Evolutionary conservation across 2,888 invertebrate species (phyloP).

Genomic region (Nemapogon koenigi): DNA sequence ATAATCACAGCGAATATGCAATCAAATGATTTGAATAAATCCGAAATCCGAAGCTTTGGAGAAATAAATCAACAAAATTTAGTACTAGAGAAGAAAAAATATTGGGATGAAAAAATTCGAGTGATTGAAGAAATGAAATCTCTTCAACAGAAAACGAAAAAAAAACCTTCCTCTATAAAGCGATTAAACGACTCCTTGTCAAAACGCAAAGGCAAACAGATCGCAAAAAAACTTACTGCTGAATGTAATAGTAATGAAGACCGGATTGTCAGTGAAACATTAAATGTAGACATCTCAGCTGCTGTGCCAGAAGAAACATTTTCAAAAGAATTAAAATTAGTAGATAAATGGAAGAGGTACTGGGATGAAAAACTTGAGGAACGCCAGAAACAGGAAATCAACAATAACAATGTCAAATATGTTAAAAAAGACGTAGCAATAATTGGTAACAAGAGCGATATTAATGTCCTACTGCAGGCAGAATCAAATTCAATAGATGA

Average conservation of each 20-base stretch:
- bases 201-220: constrained; percentile 49
- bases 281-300: no score
- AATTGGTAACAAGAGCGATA: no score
- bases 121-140: constrained; percentile 43
- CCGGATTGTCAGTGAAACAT: constrained; percentile 14
- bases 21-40: not conserved
- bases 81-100: constrained; percentile 53
- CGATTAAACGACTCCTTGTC: constrained; percentile 48
- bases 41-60: constrained; percentile 27
- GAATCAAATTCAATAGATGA: no score
- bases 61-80: constrained; percentile 34
- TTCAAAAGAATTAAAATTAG: constrained; percentile 29
- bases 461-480: no score
- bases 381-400: constrained; percentile 24
- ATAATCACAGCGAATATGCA: not conserved
- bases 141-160: constrained; percentile 33
- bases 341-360: constrained; percentile 49
- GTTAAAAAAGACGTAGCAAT: no score
- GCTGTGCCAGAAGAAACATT: constrained; percentile 15
- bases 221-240: constrained; percentile 45
- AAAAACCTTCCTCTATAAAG: constrained; percentile 34
- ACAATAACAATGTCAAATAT: no score
- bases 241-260: no score
- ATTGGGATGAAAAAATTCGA: constrained; percentile 56
- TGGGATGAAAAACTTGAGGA: constrained; percentile 42